These are phyloP conservation scores for Drosophila flavopinicola DNA, from an alignment of 2,888 invertebrate genomes.

Conservation along the genomic window DNA sequence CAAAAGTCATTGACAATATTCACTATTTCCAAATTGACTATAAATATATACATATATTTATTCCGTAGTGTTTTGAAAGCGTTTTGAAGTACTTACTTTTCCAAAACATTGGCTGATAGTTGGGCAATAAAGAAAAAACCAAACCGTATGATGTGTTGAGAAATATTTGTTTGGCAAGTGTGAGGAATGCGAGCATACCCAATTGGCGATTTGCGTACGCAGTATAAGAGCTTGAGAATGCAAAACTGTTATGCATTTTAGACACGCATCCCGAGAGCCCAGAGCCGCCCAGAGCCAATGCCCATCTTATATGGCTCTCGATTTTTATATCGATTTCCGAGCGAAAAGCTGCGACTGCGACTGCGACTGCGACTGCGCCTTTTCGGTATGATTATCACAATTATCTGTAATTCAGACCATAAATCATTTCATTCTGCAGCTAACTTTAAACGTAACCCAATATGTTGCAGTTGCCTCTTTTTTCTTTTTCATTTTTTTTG, in stretches of 20 bases:
- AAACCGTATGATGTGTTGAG: no score
- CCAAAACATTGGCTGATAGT: no score
- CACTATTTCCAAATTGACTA: no score
- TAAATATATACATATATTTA: no score
- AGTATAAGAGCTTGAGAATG: constrained; percentile 5
- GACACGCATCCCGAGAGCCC: constrained; percentile 48
- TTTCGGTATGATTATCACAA: constrained; percentile 82
- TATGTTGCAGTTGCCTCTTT: constrained; percentile 38
- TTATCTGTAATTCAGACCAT: constrained; percentile 83
- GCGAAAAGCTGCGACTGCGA: constrained; percentile 37
- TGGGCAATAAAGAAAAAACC: no score
- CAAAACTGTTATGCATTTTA: constrained; percentile 55
- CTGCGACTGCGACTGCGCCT: constrained; percentile 64
- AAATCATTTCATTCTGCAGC: constrained; percentile 80
- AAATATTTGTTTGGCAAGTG: no score
- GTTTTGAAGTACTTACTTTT: no score
- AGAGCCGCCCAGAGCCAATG: constrained; percentile 20
- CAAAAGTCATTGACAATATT: no score
- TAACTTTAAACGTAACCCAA: constrained; percentile 72
- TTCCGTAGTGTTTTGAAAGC: no score
- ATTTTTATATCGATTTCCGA: constrained; percentile 69
- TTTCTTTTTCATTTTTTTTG: not conserved
- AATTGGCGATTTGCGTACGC: not conserved
- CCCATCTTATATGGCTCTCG: constrained; percentile 33
- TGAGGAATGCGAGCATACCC: not conserved